Evolutionary conservation across 2,797 vertebrate genomes (phyloP).

Genomic region (Limosa lapponica): DNA sequence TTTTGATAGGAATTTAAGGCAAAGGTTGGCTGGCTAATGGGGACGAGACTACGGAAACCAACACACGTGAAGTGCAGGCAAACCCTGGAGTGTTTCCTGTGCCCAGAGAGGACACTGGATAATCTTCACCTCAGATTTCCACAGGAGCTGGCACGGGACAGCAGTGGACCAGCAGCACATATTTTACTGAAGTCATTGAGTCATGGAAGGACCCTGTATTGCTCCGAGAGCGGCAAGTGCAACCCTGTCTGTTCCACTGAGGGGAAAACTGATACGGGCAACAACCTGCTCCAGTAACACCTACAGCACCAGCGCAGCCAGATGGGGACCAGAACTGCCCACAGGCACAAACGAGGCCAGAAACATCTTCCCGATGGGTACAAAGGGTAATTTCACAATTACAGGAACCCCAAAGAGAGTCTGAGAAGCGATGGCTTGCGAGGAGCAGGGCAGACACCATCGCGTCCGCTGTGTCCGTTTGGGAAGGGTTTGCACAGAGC

Average conservation of each 20-base stretch:
- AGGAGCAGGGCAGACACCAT: neutral
- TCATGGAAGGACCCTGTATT: neutral
- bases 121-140: neutral
- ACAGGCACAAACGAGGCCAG: neutral
- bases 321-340: neutral
- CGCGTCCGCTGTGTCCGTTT: rapidly evolving
- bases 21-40: neutral
- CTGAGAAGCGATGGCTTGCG: neutral
- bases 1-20: neutral
- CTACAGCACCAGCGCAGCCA: neutral
- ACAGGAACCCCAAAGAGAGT: neutral
- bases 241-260: rapidly evolving
- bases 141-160: neutral
- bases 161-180: neutral
- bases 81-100: rapidly evolving
- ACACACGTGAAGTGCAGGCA: neutral
- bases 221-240: rapidly evolving
- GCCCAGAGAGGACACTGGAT: neutral
- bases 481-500: neutral
- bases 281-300: neutral
- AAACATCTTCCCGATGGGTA: neutral
- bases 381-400: neutral
- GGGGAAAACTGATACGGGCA: neutral
- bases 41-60: neutral
- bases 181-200: neutral